Evolutionary conservation across 2,888 invertebrate species (phyloP).

Genomic region (Ctenicera cuprea): DNA sequence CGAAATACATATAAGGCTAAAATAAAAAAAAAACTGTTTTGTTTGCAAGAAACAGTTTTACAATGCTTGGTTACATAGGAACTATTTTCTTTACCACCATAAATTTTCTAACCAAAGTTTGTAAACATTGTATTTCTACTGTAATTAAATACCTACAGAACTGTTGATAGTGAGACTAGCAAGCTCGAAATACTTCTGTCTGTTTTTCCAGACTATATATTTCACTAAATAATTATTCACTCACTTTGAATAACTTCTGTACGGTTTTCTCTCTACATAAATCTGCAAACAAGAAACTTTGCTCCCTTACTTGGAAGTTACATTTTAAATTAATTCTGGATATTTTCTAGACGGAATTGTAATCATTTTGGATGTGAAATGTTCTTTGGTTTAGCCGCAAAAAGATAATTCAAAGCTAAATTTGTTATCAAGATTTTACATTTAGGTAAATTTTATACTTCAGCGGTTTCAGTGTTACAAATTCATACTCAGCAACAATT

Average conservation of each 20-base stretch:
- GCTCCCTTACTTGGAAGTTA: too few relatives aligned
- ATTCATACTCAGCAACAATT: conserved; percentile 38
- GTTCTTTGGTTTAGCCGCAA: neutral
- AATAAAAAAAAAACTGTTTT: too few relatives aligned
- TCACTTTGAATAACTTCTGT: too few relatives aligned
- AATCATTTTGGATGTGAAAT: neutral
- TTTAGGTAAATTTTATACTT: conserved; percentile 19
- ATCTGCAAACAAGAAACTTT: conserved; percentile 3
- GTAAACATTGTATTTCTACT: too few relatives aligned
- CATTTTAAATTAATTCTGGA: neutral
- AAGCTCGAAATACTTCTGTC: neutral
- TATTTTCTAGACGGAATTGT: neutral
- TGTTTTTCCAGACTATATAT: neutral
- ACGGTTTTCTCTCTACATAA: too few relatives aligned
- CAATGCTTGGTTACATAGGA: too few relatives aligned
- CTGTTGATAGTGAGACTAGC: neutral
- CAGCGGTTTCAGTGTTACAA: conserved; percentile 30
- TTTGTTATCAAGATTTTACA: conserved; percentile 24
- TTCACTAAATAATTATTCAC: neutral
- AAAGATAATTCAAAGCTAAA: conserved; percentile 22
- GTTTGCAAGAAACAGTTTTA: too few relatives aligned
- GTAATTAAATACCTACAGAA: neutral
- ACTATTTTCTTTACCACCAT: too few relatives aligned
- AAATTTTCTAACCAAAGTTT: too few relatives aligned
- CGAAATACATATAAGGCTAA: too few relatives aligned